A percentile compares a stretch with the other conserved stretches of the same genome.
Evolutionary conservation across 2,113 vertebrate species (phyloP).

Genomic region (Perccottus glenii): DNA sequence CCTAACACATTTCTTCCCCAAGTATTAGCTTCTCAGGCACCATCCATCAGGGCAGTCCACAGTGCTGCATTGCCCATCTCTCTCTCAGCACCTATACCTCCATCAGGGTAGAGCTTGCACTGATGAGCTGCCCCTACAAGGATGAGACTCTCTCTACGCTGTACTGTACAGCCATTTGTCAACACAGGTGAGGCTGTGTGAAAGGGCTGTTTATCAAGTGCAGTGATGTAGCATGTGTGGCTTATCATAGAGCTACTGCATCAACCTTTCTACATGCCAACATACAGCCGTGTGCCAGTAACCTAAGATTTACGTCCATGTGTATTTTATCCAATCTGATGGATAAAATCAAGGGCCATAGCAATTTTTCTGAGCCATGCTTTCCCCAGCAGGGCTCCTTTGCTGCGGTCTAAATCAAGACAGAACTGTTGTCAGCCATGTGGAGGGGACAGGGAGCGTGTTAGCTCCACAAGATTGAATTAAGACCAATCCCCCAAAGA

Average conservation of each 20-base stretch:
- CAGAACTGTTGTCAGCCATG: conserved; percentile 69
- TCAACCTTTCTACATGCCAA: not conserved
- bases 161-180: conserved; percentile 46
- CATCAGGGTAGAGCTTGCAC: conserved; percentile 48
- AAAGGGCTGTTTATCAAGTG: conserved; percentile 42
- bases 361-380: conserved; percentile 34
- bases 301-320: not conserved
- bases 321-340: conserved; percentile 33
- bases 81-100: conserved; percentile 52
- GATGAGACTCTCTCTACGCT: conserved; percentile 26
- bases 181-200: conserved; percentile 33
- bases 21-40: conserved; percentile 33
- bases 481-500: conserved; percentile 74
- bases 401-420: conserved; percentile 70
- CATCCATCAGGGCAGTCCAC: conserved; percentile 59
- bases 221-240: conserved; percentile 12
- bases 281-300: not conserved
- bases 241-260: conserved; percentile 7
- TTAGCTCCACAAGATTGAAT: conserved; percentile 72
- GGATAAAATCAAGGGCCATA: conserved; percentile 44
- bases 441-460: conserved; percentile 70
- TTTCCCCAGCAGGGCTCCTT: conserved; percentile 50
- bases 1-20: conserved; percentile 19
- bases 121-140: conserved; percentile 47
- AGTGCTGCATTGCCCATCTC: conserved; percentile 47